Evolutionary conservation across 2,797 vertebrate species (phyloP).

Genomic region (Luscinia megarhynchos): DNA sequence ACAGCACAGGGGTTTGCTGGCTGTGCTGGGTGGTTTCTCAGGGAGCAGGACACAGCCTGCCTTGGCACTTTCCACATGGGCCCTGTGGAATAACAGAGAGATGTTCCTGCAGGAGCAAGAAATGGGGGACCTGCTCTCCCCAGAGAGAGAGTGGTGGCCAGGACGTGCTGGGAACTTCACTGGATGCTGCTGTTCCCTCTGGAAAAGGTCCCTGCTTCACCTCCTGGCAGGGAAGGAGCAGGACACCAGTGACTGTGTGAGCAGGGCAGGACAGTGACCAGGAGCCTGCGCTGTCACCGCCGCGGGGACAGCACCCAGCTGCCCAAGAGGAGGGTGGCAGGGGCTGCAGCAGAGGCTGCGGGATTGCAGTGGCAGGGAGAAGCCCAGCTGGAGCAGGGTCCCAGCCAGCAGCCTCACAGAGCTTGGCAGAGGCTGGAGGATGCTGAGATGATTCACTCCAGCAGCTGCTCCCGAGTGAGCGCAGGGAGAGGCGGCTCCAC

Average conservation of each 20-base stretch:
- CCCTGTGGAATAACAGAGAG: accelerated
- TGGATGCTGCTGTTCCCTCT: background rate
- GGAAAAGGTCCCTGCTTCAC: background rate
- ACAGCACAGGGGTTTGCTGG: background rate
- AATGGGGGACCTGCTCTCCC: background rate
- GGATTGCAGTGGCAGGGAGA: background rate
- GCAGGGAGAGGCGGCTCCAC: accelerated
- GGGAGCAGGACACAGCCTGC: background rate
- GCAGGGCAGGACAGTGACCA: background rate
- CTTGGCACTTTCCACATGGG: background rate
- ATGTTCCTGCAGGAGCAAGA: background rate
- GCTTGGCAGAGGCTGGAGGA: constrained; percentile 28
- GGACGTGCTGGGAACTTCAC: accelerated
- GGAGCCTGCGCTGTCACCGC: accelerated
- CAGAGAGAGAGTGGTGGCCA: background rate
- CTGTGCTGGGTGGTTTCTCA: background rate
- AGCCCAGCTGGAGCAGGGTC: background rate
- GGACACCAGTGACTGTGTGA: background rate
- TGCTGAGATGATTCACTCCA: background rate
- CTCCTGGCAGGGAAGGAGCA: background rate
- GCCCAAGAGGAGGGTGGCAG: accelerated
- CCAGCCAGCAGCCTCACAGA: background rate
- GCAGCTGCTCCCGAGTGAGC: background rate
- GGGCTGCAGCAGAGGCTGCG: background rate
- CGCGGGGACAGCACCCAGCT: background rate